phyloP scores from a whole-genome alignment of 2,113 vertebrate species.

The Actenoides lindsayi region DNA sequence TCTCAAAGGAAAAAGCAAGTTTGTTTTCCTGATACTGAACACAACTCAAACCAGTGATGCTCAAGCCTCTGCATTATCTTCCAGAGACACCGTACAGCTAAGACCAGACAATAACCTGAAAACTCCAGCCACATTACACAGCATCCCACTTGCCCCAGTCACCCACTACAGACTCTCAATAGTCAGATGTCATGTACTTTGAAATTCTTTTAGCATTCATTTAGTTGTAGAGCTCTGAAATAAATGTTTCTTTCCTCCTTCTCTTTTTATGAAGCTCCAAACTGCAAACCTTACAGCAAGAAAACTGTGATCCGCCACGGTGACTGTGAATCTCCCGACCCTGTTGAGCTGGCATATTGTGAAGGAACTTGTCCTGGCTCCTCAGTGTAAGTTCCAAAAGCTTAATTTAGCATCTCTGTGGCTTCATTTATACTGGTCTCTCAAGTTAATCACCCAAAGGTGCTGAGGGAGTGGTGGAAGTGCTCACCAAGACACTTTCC shows the following conservation, averaged over 20 bases:
- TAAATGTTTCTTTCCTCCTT: neutral
- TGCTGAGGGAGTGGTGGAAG: neutral
- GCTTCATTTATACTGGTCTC: neutral
- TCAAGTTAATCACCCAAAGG: neutral
- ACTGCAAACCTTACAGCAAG: conserved; percentile 71
- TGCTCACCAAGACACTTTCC: neutral
- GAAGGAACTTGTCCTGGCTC: conserved; percentile 80
- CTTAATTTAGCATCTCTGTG: neutral
- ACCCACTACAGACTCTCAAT: neutral
- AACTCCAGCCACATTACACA: neutral
- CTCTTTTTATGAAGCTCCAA: neutral
- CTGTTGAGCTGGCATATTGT: conserved; percentile 81
- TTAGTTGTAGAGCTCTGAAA: neutral
- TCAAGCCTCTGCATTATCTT: neutral
- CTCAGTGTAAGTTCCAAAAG: conserved; percentile 81
- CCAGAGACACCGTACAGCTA: neutral
- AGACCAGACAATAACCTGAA: neutral
- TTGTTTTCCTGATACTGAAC: neutral
- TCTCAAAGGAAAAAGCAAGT: neutral
- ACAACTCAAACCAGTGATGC: neutral
- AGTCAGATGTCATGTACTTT: neutral
- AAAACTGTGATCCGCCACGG: conserved; percentile 59
- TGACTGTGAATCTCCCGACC: conserved; percentile 72
- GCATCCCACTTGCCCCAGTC: neutral
- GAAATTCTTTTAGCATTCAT: neutral